Conservation (phyloP, 2,888 invertebrate genomes). For the Sympetrum striolatum region DNA sequence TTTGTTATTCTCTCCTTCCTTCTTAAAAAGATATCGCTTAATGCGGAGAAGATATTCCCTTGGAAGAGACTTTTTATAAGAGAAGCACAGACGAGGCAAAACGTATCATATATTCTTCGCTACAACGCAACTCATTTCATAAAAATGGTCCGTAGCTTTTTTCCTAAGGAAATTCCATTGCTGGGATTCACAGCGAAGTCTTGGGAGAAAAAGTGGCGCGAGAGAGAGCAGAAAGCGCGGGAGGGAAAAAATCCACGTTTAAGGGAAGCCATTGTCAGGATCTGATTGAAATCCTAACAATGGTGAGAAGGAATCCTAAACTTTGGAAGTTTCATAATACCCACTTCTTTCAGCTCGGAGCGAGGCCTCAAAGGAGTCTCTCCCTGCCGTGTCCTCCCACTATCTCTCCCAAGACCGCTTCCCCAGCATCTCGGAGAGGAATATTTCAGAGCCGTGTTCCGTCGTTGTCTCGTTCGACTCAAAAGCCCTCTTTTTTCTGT, state of each 20-base stretch:
- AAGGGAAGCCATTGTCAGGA: not conserved
- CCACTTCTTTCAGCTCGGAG: not conserved
- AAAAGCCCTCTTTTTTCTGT: constrained; percentile 8
- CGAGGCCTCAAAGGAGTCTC: not conserved
- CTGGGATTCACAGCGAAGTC: not conserved
- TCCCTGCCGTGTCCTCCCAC: not conserved
- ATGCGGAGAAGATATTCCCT: not conserved
- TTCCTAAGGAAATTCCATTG: not conserved
- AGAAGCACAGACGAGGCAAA: not conserved
- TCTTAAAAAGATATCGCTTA: not conserved
- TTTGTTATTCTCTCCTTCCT: not conserved
- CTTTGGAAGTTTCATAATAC: constrained; percentile 14
- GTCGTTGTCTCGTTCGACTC: not conserved
- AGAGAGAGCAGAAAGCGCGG: not conserved
- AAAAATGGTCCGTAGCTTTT: not conserved
- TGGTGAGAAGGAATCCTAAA: not conserved
- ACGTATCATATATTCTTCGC: not conserved
- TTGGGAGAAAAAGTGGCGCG: not conserved
- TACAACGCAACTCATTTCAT: not conserved
- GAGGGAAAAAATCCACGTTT: not conserved
- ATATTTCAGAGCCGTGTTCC: not conserved
- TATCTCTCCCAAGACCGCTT: not conserved
- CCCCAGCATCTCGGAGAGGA: not conserved
- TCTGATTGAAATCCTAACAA: constrained; percentile 3
- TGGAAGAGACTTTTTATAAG: not conserved